Conservation (phyloP, 2,888 invertebrate genomes). For the Phyllotreta cruciferae region DNA sequence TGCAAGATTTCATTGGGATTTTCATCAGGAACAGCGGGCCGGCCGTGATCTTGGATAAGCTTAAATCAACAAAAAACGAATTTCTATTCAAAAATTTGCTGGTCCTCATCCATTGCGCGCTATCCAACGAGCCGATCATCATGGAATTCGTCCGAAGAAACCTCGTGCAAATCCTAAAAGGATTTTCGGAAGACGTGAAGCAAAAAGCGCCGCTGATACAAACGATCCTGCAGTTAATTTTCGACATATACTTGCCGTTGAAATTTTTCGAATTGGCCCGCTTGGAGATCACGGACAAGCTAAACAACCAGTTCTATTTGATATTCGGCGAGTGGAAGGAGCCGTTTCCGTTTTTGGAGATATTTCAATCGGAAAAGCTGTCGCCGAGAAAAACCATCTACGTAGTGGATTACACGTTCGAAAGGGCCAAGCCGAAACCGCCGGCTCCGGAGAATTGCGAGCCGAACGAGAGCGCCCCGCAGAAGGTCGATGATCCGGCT, state of each 20-base stretch:
- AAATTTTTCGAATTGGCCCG: constrained; percentile 51
- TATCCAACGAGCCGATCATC: constrained; percentile 46
- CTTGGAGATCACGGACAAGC: constrained; percentile 50
- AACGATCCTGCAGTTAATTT: constrained; percentile 45
- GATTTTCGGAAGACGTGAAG: constrained; percentile 35
- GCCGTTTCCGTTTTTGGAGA: constrained; percentile 54
- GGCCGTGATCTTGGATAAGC: constrained; percentile 38
- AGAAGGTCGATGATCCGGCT: background rate
- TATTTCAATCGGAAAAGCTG: constrained; percentile 46
- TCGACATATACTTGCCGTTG: constrained; percentile 49
- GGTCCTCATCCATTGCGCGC: constrained; percentile 47
- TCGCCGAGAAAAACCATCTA: constrained; percentile 51
- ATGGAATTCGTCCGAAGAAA: constrained; percentile 44
- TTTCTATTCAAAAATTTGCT: constrained; percentile 45
- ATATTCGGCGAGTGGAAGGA: constrained; percentile 47
- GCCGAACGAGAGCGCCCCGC: too few relatives aligned
- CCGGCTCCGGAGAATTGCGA: too few relatives aligned
- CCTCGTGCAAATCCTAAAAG: constrained; percentile 41
- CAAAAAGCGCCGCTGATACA: constrained; percentile 44
- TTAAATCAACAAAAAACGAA: constrained; percentile 38
- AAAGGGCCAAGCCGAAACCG: constrained; percentile 31
- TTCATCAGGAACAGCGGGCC: constrained; percentile 45
- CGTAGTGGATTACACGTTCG: constrained; percentile 51
- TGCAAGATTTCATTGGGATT: constrained; percentile 40
- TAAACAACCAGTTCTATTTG: constrained; percentile 51